phyloP scores from a whole-genome alignment of 92 coral and sea anemone species.

The Plumapathes pennacea region DNA sequence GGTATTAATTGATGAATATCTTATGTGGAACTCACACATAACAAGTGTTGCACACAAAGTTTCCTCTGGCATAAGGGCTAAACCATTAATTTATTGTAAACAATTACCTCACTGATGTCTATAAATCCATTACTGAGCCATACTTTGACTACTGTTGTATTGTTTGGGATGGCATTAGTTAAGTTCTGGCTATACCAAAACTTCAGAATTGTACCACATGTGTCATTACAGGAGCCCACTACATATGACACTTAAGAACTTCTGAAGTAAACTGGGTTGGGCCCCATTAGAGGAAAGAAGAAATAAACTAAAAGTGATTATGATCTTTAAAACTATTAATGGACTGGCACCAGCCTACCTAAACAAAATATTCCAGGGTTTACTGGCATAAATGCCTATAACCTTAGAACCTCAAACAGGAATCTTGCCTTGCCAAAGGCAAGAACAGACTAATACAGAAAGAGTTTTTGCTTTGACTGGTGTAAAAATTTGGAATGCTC shows the following conservation, averaged over 20 bases:
- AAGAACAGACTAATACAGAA: conserved; percentile 1
- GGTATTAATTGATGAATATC: conserved; percentile 7
- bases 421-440: background rate
- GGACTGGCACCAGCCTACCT: conserved; percentile 1
- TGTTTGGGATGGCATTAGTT: conserved; percentile 5
- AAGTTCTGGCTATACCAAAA: background rate
- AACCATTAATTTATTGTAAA: background rate
- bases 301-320: conserved; percentile 4
- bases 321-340: conserved; percentile 5
- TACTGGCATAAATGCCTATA: background rate
- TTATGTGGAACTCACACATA: conserved; percentile 12
- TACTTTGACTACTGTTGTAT: conserved; percentile 1
- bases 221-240: conserved; percentile 7
- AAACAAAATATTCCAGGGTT: background rate
- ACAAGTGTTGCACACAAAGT: background rate
- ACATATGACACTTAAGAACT: background rate
- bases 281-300: background rate
- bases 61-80: conserved; percentile 15
- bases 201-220: conserved; percentile 6
- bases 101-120: background rate
- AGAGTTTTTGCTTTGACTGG: background rate
- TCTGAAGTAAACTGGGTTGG: background rate
- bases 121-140: conserved; percentile 3
- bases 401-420: background rate
- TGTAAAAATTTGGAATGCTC: background rate